These are phyloP conservation scores for Amphiprion percula DNA, from an alignment of 2,113 vertebrate species.

Conservation along the genomic window DNA sequence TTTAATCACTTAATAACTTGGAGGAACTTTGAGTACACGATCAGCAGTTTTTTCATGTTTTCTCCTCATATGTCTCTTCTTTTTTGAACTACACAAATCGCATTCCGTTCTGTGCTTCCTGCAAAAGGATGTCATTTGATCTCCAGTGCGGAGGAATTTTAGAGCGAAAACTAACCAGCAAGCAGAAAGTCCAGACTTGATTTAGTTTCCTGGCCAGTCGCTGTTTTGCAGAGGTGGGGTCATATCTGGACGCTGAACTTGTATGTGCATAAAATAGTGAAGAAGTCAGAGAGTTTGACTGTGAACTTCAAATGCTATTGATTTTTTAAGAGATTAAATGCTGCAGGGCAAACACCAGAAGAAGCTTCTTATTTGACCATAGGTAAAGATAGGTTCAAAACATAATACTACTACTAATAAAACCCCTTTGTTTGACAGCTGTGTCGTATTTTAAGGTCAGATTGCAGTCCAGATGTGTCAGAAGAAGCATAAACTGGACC, in stretches of 20 bases:
- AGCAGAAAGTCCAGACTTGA: background rate
- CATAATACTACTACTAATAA: background rate
- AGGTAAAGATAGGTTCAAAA: background rate
- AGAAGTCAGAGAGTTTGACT: background rate
- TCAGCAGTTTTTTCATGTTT: background rate
- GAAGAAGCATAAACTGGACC: background rate
- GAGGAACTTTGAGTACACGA: too few relatives aligned
- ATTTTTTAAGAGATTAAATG: slow-evolving; percentile 17
- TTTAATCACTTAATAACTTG: too few relatives aligned
- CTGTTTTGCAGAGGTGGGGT: background rate
- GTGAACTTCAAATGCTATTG: background rate
- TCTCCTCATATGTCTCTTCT: background rate
- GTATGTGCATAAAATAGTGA: background rate
- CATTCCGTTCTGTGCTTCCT: background rate
- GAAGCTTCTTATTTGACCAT: background rate
- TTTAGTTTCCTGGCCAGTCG: slow-evolving; percentile 1
- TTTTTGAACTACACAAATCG: background rate
- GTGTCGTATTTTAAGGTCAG: background rate
- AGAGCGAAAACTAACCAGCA: background rate
- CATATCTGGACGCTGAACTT: slow-evolving; percentile 9
- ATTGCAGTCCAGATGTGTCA: background rate
- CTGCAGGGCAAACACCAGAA: slow-evolving; percentile 10
- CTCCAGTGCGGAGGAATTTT: background rate
- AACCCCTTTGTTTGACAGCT: background rate
- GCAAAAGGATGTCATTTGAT: background rate